phyloP scores from a whole-genome alignment of 1,140 invertebrate genomes.

The Octopus bimaculoides region DNA sequence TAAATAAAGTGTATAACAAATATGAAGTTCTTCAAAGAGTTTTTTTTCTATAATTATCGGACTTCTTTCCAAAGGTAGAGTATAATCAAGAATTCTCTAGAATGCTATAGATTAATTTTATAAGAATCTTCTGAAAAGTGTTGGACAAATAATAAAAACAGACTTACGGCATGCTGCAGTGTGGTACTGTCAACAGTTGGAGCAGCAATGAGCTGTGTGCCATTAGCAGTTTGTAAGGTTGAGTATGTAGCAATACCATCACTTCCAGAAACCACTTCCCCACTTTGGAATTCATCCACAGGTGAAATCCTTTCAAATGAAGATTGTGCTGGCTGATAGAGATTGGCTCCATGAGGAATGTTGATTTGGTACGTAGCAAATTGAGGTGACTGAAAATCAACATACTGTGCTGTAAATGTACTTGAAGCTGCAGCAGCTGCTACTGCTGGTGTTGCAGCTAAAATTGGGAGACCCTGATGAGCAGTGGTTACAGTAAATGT shows the following conservation, averaged over 20 bases:
- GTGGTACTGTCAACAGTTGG: slow-evolving; percentile 41
- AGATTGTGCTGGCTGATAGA: slow-evolving; percentile 37
- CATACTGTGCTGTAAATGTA: slow-evolving; percentile 10
- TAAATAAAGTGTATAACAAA: not conserved
- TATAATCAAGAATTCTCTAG: too few relatives aligned
- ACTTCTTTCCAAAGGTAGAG: too few relatives aligned
- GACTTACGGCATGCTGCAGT: slow-evolving; percentile 24
- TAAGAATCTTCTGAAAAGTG: not conserved
- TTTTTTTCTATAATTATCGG: too few relatives aligned
- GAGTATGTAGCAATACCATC: slow-evolving; percentile 38
- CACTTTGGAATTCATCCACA: slow-evolving; percentile 25
- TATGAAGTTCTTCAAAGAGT: too few relatives aligned
- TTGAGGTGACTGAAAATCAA: slow-evolving; percentile 15
- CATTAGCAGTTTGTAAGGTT: slow-evolving; percentile 24
- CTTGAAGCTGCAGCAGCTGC: not conserved
- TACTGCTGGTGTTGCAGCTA: not conserved
- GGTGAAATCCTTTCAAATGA: slow-evolving; percentile 38
- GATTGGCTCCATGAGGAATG: slow-evolving; percentile 12
- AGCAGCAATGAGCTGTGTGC: slow-evolving; percentile 29
- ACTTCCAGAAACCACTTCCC: slow-evolving; percentile 30
- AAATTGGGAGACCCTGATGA: not conserved
- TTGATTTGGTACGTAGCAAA: slow-evolving; percentile 19
- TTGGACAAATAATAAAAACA: slow-evolving; percentile 5
- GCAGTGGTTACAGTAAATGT: slow-evolving; percentile 1
- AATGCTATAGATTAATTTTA: too few relatives aligned